These are phyloP conservation scores for Gorsachius goisagi DNA, from an alignment of 2,113 vertebrate genomes.

Conservation along the genomic window DNA sequence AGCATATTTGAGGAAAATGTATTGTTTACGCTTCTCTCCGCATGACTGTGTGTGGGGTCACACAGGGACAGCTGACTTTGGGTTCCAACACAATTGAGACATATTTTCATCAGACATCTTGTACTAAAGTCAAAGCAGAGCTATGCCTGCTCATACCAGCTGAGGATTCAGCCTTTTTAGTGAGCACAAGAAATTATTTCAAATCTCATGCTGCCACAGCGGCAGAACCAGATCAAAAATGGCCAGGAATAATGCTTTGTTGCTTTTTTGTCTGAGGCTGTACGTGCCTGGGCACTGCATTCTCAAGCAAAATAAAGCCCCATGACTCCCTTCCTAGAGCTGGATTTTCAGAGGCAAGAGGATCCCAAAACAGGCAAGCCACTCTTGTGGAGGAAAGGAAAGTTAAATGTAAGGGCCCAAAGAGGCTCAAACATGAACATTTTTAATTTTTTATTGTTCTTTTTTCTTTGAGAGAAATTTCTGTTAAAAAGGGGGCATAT, in stretches of 20 bases:
- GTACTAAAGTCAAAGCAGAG: neutral
- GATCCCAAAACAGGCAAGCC: neutral
- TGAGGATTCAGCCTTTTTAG: neutral
- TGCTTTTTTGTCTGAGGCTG: neutral
- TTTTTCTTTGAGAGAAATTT: neutral
- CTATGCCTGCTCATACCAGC: neutral
- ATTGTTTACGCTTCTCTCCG: neutral
- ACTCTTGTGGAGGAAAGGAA: neutral
- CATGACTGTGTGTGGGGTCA: neutral
- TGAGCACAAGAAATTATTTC: neutral
- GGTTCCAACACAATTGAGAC: fast-evolving
- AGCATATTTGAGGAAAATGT: neutral
- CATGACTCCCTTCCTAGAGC: neutral
- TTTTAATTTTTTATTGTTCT: neutral
- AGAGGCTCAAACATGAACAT: neutral
- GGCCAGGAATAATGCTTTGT: neutral
- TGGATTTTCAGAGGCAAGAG: neutral
- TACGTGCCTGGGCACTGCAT: neutral
- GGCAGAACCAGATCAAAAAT: neutral
- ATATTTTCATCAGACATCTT: neutral
- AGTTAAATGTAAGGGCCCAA: neutral
- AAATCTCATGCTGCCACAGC: neutral
- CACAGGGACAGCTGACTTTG: neutral
- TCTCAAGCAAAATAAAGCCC: neutral
- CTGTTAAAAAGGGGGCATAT: neutral